Conservation (phyloP, 1,140 invertebrate species). For the Leptinotarsa texana region DNA sequence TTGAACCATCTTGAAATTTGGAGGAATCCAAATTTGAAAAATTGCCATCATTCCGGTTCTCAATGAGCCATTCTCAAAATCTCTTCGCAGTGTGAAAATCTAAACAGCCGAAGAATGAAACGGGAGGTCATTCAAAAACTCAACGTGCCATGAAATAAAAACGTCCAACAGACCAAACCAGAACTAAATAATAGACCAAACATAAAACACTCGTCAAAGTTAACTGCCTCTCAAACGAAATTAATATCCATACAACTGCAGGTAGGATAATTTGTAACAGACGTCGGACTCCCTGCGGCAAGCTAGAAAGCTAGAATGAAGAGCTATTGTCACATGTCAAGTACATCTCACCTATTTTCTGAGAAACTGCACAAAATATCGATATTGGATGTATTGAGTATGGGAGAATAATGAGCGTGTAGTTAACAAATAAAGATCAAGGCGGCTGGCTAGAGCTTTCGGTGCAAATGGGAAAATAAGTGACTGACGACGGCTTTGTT, state of each 20-base stretch:
- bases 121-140: not conserved
- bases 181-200: constrained; percentile 24
- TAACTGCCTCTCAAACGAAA: constrained; percentile 24
- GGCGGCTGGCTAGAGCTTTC: constrained; percentile 25
- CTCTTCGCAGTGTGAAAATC: no score
- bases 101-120: no score
- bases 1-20: no score
- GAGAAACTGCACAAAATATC: constrained; percentile 31
- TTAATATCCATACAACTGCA: constrained; percentile 25
- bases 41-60: no score
- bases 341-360: constrained; percentile 37
- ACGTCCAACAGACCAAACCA: constrained; percentile 5
- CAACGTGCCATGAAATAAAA: not conserved
- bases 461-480: constrained; percentile 41
- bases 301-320: constrained; percentile 13
- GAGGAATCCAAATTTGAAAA: no score
- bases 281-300: constrained; percentile 35
- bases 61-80: no score
- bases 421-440: constrained; percentile 37
- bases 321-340: constrained; percentile 22
- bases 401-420: constrained; percentile 37
- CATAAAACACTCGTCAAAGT: constrained; percentile 28
- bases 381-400: constrained; percentile 25
- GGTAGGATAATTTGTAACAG: constrained; percentile 44
- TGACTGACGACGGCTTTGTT: constrained; percentile 26